These are phyloP conservation scores for Furnarius figulus DNA, from an alignment of 2,113 vertebrate genomes.

Conservation along the genomic window DNA sequence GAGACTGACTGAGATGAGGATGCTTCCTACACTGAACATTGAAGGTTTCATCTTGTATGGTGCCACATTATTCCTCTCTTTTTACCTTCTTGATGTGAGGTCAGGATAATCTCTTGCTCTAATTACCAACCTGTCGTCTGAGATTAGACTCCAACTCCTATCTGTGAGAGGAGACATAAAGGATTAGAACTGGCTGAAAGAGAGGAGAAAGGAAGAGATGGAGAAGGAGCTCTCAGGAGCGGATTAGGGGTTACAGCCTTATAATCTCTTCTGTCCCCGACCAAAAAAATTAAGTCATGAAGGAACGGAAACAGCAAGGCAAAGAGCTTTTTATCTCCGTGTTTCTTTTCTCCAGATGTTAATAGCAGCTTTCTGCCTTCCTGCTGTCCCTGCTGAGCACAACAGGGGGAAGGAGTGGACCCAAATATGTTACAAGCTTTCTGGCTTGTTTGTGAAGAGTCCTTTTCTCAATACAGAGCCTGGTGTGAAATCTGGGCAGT, in stretches of 20 bases:
- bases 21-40: not conserved
- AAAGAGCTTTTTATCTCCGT: conserved; percentile 21
- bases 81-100: conserved; percentile 26
- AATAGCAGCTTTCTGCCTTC: conserved; percentile 1
- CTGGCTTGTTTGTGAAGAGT: not conserved
- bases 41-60: not conserved
- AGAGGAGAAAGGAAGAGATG: conserved; percentile 45
- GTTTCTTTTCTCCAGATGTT: not conserved
- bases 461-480: not conserved
- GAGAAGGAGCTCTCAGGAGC: not conserved
- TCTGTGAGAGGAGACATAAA: conserved; percentile 49
- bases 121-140: conserved; percentile 42
- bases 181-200: conserved; percentile 55
- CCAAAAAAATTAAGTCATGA: conserved; percentile 1
- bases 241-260: conserved; percentile 55
- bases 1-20: not conserved
- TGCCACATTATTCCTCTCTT: conserved; percentile 10
- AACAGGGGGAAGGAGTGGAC: not conserved
- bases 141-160: conserved; percentile 47
- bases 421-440: not conserved
- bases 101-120: conserved; percentile 65
- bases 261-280: conserved; percentile 1
- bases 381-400: not conserved
- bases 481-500: not conserved
- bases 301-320: conserved; percentile 13